Base-by-base conservation (phyloP, 2,113 vertebrate genomes). In the Cyprinus carpio region DNA sequence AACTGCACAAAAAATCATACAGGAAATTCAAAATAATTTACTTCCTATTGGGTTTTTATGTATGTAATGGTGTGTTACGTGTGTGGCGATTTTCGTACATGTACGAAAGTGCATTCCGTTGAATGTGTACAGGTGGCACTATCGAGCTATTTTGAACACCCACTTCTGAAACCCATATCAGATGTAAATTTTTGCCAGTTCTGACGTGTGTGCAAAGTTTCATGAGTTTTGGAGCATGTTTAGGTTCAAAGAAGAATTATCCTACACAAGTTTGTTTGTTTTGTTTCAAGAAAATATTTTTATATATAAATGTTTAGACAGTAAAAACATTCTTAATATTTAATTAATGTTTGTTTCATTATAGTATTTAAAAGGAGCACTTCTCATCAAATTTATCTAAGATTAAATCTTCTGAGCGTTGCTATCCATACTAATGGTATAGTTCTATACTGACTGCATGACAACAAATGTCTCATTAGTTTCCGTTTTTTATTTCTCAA, bases 251-350 rank as follows among this genome's bases (percentile, higher is more conserved):
- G n/a, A 37, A 37, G 34, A 37, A 40, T 18, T 67, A 20, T 67
- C 29, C 18, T 10, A 18, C 7, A 69, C 29, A 34, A 69, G 15
- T 16, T 65, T 18, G 29, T 34, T 69, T 34, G n/a, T n/a, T n/a
- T n/a, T n/a, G n/a, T n/a, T 29, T 67, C 29, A 18, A 3, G 65
- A n/a, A 58, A 60, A n/a, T n/a, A 1, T 10, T n/a, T 60, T 5
- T 60, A 60, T 23, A 60, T n/a, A 60, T 16, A 9, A 23, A n/a
- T n/a, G 7, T 60, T 60, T 60, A 60, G 20, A 23, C 56, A 60
- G 20, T 60, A 60, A 60, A 60, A 60, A 60, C 56, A n/a, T n/a
- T 60, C 56, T 60, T 60, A 60, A 60, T 60, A 60, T 60, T 60
- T n/a, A n/a, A 60, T 60, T 8, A 60, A n/a, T 23, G 56, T 60